phyloP scores from a whole-genome alignment of 1,140 invertebrate species.

The Heliconius hewitsoni region DNA sequence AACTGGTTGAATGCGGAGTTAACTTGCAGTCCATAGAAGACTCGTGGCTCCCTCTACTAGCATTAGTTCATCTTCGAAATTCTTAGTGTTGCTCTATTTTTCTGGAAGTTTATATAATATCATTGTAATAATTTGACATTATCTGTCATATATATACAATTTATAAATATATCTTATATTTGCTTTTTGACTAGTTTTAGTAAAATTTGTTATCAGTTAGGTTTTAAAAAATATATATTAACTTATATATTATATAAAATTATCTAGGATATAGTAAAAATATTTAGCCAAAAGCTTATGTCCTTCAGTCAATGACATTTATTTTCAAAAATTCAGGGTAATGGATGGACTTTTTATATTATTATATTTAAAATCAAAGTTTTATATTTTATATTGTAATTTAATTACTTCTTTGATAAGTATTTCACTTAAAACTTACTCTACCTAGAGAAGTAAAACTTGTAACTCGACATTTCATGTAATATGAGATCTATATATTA shows the following conservation, averaged over 20 bases:
- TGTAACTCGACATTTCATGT: background rate
- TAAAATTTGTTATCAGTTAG: too few species aligned
- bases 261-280: background rate
- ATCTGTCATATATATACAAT: background rate
- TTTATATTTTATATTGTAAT: conserved; percentile 5
- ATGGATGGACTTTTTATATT: background rate
- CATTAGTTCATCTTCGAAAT: background rate
- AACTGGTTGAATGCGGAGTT: background rate
- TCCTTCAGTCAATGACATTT: background rate
- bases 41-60: background rate
- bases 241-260: too few species aligned
- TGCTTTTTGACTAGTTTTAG: background rate
- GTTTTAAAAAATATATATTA: too few species aligned
- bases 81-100: background rate
- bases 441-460: background rate
- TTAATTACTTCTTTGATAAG: background rate
- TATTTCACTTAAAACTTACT: background rate
- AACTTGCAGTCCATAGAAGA: background rate
- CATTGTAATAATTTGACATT: background rate
- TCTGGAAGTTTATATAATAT: background rate
- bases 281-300: background rate
- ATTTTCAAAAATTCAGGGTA: conserved; percentile 1
- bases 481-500: background rate
- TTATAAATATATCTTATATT: background rate
- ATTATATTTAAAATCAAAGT: background rate